Conservation (phyloP, 1,140 invertebrate genomes). For the Zaprionus ornatus region DNA sequence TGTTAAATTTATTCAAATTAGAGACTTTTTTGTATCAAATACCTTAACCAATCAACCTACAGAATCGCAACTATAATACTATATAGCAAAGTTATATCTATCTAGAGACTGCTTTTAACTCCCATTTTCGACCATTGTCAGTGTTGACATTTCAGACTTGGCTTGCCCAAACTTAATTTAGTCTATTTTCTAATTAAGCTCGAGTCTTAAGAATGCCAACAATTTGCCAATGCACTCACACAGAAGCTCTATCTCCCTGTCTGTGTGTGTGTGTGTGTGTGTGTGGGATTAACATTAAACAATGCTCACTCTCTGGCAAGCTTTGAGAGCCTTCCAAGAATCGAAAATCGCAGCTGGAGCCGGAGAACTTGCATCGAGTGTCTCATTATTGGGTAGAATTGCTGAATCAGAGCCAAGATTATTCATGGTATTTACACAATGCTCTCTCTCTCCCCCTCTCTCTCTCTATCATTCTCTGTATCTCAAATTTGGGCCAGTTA, state of each 20-base stretch:
- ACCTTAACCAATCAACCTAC: too few species aligned
- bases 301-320: background rate
- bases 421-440: constrained; percentile 16
- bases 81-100: too few species aligned
- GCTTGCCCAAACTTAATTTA: background rate
- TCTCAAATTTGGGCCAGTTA: constrained; percentile 3
- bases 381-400: constrained; percentile 6
- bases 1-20: too few species aligned
- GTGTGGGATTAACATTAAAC: background rate
- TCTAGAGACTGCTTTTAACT: background rate
- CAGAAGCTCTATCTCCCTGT: background rate
- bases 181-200: constrained; percentile 14
- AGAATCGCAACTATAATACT: too few species aligned
- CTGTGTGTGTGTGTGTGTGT: background rate
- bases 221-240: background rate
- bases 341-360: constrained; percentile 1
- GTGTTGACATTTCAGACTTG: background rate
- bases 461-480: background rate
- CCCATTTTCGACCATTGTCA: background rate
- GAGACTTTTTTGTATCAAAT: too few species aligned
- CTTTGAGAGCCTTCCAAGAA: background rate
- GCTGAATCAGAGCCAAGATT: constrained; percentile 2
- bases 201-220: constrained; percentile 13
- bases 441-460: background rate
- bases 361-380: background rate